Evolutionary conservation across 2,888 invertebrate genomes (phyloP).

Genomic region (Cyclophora albipunctata): DNA sequence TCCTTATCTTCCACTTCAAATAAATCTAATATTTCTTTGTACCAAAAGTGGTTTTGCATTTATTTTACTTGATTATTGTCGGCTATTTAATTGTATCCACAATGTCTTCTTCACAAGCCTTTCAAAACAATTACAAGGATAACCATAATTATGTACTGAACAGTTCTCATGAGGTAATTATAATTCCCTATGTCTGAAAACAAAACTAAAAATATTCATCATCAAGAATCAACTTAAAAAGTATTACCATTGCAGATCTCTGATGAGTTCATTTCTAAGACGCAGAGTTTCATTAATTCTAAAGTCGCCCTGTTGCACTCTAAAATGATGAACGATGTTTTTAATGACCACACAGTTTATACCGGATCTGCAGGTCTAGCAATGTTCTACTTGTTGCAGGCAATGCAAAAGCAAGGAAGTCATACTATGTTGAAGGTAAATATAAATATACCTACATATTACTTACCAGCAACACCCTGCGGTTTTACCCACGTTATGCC

Average conservation of each 20-base stretch:
- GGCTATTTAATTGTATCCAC: no score
- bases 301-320: constrained; percentile 53
- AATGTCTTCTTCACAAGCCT: no score
- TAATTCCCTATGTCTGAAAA: no score
- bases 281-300: constrained; percentile 51
- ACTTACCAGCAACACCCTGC: not conserved
- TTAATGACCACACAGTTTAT: constrained; percentile 80
- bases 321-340: constrained; percentile 57
- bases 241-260: constrained; percentile 54
- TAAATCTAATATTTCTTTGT: no score
- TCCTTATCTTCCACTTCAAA: no score
- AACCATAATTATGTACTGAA: not conserved
- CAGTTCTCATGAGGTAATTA: no score
- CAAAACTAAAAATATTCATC: not conserved
- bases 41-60: no score
- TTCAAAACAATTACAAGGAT: not conserved
- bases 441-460: not conserved
- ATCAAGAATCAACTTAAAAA: not conserved
- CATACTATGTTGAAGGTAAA: constrained; percentile 39
- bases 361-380: constrained; percentile 85
- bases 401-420: constrained; percentile 30
- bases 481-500: no score
- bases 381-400: constrained; percentile 75
- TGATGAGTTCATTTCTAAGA: constrained; percentile 50
- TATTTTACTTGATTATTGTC: no score